Base-by-base conservation (phyloP, 2,797 vertebrate species). In the Microctenopoma lineatum region DNA sequence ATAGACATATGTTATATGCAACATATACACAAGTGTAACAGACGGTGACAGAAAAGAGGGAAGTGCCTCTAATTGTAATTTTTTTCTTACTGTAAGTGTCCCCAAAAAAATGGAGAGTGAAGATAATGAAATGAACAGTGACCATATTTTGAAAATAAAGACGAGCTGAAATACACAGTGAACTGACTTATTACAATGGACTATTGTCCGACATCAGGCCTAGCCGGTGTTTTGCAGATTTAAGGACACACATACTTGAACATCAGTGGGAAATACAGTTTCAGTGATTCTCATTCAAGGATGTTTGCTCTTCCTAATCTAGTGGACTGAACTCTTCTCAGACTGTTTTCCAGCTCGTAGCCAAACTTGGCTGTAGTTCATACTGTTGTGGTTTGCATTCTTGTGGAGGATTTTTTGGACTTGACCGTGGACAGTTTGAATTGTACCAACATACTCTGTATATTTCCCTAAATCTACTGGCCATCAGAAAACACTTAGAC, bases 401-500 rank as follows among this genome's bases (percentile, higher is more conserved):
- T 79, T 90, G 84, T 70, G 83, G 83, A 71, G 68, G 64, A 80
- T 79, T 75, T 21, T 34, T 79, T 82, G 80, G 73, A 87, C 76
- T 66, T 38, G 65, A 78, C 83, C 76, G 73, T 73, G 86, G 79
- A 83, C 83, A 73, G 65, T 87, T 79, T 80, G 59, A 87, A 75
- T 67, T 75, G 63, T 46, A 81, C 70, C 81, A 81, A 84, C 65
- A 81, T 65, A 71, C 56, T 73, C 68, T 75, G 70, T 83, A 70
- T 85, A 84, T 88, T 84, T 83, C 76, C 46, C 34, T 61, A 84
- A 82, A 87, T 82, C 84, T 75, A 66, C 52, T 64, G 75, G 66
- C 80, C 84, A 86, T 89, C 84, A 81, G 77, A 84, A 90, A 90
- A 83, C 82, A 88, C 79, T 90, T 79, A 61, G 55, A 25, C 48